Percentiles rank a stretch among this genome's conserved stretches.
Conservation (phyloP, 2,888 invertebrate species). For the Neoscelio sp. region DNA sequence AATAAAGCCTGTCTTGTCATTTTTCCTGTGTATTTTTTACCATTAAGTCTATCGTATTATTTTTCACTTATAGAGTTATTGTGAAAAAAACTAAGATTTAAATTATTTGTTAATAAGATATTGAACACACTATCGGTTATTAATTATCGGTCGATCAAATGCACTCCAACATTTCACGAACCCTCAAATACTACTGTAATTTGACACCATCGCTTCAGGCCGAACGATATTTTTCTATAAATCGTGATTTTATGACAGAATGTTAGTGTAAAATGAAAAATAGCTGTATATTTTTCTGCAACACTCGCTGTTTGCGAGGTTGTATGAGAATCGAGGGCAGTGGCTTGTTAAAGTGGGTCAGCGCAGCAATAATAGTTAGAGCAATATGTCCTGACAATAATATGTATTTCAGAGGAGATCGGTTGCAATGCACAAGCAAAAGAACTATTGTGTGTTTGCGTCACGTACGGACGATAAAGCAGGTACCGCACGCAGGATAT, state of each 20-base stretch:
- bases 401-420: slow-evolving; percentile 48
- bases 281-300: slow-evolving; percentile 27
- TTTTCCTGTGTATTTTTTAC: too few species aligned
- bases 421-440: slow-evolving; percentile 17
- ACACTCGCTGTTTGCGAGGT: slow-evolving; percentile 6
- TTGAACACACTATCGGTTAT: too few species aligned
- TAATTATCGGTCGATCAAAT: too few species aligned
- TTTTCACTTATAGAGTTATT: too few species aligned
- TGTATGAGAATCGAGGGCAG: slow-evolving; percentile 46
- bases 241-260: not conserved
- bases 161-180: too few species aligned
- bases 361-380: slow-evolving; percentile 58
- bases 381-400: slow-evolving; percentile 64
- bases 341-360: slow-evolving; percentile 56
- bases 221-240: slow-evolving; percentile 19
- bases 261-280: slow-evolving; percentile 41
- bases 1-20: too few species aligned
- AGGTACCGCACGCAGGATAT: slow-evolving; percentile 17
- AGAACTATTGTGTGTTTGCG: slow-evolving; percentile 30
- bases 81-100: too few species aligned
- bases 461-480: slow-evolving; percentile 57
- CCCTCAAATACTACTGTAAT: too few species aligned
- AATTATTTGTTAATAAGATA: too few species aligned
- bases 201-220: not conserved
- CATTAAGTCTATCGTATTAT: too few species aligned